A percentile compares a stretch with the other conserved stretches of the same genome.
Evolutionary conservation across 2,797 vertebrate genomes (phyloP).

Genomic region (Bradypodion pumilum): DNA sequence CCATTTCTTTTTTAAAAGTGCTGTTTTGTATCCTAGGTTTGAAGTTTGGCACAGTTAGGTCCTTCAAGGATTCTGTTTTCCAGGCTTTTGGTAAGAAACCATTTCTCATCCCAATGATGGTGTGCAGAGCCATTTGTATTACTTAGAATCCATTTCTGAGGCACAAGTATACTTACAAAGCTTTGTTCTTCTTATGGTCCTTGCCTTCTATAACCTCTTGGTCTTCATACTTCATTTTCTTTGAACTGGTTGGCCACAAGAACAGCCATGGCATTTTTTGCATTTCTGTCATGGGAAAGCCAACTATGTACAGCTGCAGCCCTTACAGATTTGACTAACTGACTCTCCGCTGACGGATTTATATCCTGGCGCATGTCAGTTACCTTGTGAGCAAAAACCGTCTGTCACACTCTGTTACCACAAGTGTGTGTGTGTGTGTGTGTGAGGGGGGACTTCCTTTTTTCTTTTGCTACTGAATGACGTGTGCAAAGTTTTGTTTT

Average conservation of each 20-base stretch:
- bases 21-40: neutral
- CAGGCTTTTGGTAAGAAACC: neutral
- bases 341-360: slow-evolving; percentile 48
- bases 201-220: slow-evolving; percentile 65
- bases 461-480: slow-evolving; percentile 68
- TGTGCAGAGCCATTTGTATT: neutral
- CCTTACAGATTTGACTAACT: slow-evolving; percentile 12
- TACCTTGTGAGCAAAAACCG: slow-evolving; percentile 37
- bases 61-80: neutral
- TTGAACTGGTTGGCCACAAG: slow-evolving; percentile 60
- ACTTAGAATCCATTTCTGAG: neutral
- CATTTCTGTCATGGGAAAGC: neutral
- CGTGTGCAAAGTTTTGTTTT: slow-evolving; percentile 56
- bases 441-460: slow-evolving; percentile 78
- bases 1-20: neutral
- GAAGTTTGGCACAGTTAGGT: neutral
- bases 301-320: neutral
- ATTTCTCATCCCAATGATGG: neutral
- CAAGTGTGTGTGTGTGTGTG: no score
- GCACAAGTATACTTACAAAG: slow-evolving; percentile 73
- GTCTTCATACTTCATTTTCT: slow-evolving; percentile 60
- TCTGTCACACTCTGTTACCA: slow-evolving; percentile 71
- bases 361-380: slow-evolving; percentile 62
- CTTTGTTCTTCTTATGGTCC: slow-evolving; percentile 69
- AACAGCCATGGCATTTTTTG: slow-evolving; percentile 74